Conservation (phyloP, 2,797 vertebrate genomes). For the Propithecus deckenii region DNA sequence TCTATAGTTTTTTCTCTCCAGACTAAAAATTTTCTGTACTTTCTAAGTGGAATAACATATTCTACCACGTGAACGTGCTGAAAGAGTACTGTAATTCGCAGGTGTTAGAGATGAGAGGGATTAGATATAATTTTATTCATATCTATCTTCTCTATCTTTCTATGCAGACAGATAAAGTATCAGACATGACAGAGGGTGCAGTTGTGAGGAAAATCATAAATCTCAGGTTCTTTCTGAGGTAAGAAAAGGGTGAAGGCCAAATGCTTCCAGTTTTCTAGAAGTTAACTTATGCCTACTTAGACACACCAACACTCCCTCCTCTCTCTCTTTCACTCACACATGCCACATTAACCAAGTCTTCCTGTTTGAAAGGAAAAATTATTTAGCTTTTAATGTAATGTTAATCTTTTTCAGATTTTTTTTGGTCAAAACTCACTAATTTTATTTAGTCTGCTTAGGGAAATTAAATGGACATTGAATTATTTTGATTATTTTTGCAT, state of each 20-base stretch:
- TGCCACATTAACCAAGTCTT: neutral
- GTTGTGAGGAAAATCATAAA: constrained; percentile 48
- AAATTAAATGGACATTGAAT: neutral
- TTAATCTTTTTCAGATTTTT: neutral
- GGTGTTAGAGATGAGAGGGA: constrained; percentile 45
- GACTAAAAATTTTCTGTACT: neutral
- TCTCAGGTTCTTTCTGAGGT: constrained; percentile 57
- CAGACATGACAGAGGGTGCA: constrained; percentile 2
- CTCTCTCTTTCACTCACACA: neutral
- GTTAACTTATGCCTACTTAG: neutral
- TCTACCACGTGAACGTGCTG: constrained; percentile 29
- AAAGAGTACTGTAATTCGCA: constrained; percentile 52
- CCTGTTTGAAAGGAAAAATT: neutral
- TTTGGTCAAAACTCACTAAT: neutral
- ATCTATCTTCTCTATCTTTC: constrained; percentile 50
- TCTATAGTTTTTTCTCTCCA: neutral
- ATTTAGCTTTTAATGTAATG: constrained; percentile 4
- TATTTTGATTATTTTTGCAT: constrained; percentile 9
- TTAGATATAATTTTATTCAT: constrained; percentile 55
- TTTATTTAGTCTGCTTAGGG: neutral
- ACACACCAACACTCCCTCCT: neutral
- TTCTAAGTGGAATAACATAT: constrained; percentile 45
- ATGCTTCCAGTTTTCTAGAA: constrained; percentile 27
- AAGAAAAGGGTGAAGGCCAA: constrained; percentile 56
- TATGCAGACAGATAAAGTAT: constrained; percentile 51